phyloP scores from a whole-genome alignment of 2,113 vertebrate species.

The Pachypanchax playfairii region DNA sequence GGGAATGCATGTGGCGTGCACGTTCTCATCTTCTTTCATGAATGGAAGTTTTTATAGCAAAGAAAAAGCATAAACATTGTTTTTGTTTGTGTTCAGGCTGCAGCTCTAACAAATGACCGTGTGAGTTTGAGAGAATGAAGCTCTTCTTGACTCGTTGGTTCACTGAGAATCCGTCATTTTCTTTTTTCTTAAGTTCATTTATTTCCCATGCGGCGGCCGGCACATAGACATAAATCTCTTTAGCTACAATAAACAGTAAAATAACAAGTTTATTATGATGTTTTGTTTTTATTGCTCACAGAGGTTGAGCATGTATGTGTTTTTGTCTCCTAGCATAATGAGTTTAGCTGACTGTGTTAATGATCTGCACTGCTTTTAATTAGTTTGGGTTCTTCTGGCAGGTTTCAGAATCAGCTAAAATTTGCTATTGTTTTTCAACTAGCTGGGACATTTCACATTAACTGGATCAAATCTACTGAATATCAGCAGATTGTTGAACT shows the following conservation, averaged over 20 bases:
- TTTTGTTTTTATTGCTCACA: conserved; percentile 10
- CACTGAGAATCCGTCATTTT: conserved; percentile 28
- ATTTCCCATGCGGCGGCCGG: conserved; percentile 25
- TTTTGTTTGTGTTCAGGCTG: conserved; percentile 12
- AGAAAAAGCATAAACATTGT: neutral
- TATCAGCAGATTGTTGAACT: neutral
- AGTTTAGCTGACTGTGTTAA: conserved; percentile 34
- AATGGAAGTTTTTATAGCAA: too few species aligned
- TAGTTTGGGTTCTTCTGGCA: conserved; percentile 32
- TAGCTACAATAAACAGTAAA: conserved; percentile 21
- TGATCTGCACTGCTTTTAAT: conserved; percentile 54
- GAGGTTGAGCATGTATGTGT: conserved; percentile 35
- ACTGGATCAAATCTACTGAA: conserved; percentile 4
- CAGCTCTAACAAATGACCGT: conserved; percentile 23
- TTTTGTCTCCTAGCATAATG: conserved; percentile 42
- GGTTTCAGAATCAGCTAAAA: conserved; percentile 27
- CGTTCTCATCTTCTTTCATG: neutral
- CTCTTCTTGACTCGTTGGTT: conserved; percentile 18
- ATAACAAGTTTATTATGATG: too few species aligned
- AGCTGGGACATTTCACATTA: conserved; percentile 13
- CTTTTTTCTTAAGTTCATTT: conserved; percentile 40
- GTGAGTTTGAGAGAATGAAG: conserved; percentile 27
- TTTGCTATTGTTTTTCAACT: conserved; percentile 48
- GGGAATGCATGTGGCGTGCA: neutral
- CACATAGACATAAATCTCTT: conserved; percentile 18